These are phyloP conservation scores for Isurus oxyrinchus DNA, from an alignment of 2,113 vertebrate genomes.

Conservation along the genomic window DNA sequence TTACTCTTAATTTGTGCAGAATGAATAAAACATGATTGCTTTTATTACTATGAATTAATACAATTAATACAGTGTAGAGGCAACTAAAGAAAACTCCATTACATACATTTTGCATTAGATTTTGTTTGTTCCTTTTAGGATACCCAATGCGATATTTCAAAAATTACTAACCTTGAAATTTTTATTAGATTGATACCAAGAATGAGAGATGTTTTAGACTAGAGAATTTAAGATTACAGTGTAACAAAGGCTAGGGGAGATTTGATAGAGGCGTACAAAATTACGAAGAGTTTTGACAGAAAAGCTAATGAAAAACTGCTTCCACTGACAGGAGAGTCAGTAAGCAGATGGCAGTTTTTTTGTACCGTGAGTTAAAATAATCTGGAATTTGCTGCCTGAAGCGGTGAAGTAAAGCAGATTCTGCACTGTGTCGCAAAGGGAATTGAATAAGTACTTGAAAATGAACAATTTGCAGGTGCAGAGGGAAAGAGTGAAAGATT, in stretches of 20 bases:
- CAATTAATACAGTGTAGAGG: neutral
- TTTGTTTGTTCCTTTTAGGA: neutral
- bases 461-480: neutral
- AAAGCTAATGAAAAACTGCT: neutral
- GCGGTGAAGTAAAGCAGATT: neutral
- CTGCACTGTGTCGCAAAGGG: neutral
- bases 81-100: neutral
- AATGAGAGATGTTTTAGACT: neutral
- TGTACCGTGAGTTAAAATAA: neutral
- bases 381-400: neutral
- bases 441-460: neutral
- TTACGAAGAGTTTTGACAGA: neutral
- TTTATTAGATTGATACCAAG: neutral
- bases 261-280: neutral
- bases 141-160: neutral
- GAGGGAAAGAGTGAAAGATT: neutral
- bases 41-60: neutral
- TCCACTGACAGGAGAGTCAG: neutral
- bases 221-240: neutral
- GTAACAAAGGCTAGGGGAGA: neutral
- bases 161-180: neutral
- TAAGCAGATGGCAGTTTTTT: neutral
- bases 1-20: neutral
- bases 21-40: neutral
- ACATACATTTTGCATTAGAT: neutral